These are phyloP conservation scores for Hemaris fuciformis DNA, from an alignment of 2,888 invertebrate species.

Conservation along the genomic window DNA sequence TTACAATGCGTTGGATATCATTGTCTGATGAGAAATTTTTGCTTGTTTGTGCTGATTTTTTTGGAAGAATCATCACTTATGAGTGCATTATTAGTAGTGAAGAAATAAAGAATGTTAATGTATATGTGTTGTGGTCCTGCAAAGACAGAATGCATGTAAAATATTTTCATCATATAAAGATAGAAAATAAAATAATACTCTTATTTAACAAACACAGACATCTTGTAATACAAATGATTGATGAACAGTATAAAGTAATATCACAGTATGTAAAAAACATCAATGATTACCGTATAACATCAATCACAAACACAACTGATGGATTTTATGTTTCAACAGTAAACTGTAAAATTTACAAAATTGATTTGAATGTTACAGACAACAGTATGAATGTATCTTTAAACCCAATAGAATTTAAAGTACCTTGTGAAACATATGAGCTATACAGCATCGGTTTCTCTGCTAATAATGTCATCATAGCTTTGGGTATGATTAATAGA, in stretches of 20 bases:
- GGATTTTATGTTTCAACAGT: conserved; percentile 47
- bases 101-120: conserved; percentile 30
- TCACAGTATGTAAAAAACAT: conserved; percentile 51
- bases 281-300: conserved; percentile 60
- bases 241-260: conserved; percentile 41
- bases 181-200: conserved; percentile 44
- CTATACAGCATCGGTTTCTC: conserved; percentile 50
- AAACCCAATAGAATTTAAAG: conserved; percentile 41
- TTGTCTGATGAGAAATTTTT: conserved; percentile 33
- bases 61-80: conserved; percentile 48
- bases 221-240: conserved; percentile 50
- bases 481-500: conserved; percentile 45
- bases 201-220: conserved; percentile 64
- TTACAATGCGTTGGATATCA: conserved; percentile 50
- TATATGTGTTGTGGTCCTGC: conserved; percentile 47
- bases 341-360: conserved; percentile 53
- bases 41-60: conserved; percentile 47
- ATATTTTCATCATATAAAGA: conserved; percentile 35
- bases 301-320: conserved; percentile 36
- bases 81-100: conserved; percentile 39
- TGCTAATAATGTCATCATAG: conserved; percentile 45
- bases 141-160: conserved; percentile 59
- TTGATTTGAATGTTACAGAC: conserved; percentile 32
- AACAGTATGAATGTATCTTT: conserved; percentile 34
- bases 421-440: conserved; percentile 45